Evolutionary conservation across 2,113 vertebrate genomes (phyloP).

Genomic region (Stegastes partitus): DNA sequence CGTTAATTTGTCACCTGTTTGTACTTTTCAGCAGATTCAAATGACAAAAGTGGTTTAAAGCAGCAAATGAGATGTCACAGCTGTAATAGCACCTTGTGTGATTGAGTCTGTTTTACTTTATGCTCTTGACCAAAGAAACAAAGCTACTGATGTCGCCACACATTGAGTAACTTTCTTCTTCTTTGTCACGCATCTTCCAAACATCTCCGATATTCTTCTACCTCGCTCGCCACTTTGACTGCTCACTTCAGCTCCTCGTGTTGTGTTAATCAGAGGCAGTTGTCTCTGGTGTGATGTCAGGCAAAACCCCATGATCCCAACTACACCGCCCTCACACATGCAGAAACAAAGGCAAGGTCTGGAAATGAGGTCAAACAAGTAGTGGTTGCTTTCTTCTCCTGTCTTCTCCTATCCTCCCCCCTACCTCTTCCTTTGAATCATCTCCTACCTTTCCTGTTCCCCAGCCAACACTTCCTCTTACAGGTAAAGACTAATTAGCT

Average conservation of each 20-base stretch:
- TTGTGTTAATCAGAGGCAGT: slow-evolving; percentile 43
- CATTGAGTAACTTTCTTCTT: too few relatives aligned
- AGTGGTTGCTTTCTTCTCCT: slow-evolving; percentile 54
- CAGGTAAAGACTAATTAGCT: slow-evolving; percentile 76
- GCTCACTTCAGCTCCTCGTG: slow-evolving; percentile 6
- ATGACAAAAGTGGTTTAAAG: neutral
- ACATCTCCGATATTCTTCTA: neutral
- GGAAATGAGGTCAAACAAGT: slow-evolving; percentile 72
- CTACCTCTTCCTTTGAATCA: slow-evolving; percentile 1
- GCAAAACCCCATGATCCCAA: slow-evolving; percentile 65
- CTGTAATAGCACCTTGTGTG: neutral
- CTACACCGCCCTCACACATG: slow-evolving; percentile 44
- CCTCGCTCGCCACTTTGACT: slow-evolving; percentile 8
- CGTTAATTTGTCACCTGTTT: too few relatives aligned
- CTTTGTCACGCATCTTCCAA: neutral
- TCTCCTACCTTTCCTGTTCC: slow-evolving; percentile 49
- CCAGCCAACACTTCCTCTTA: slow-evolving; percentile 61
- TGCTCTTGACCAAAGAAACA: neutral
- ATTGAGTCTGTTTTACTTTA: neutral
- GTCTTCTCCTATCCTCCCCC: slow-evolving; percentile 27
- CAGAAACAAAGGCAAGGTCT: slow-evolving; percentile 64
- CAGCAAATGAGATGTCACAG: neutral
- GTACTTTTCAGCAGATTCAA: neutral
- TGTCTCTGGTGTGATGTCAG: slow-evolving; percentile 64
- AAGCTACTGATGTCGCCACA: neutral